Evolutionary conservation across 2,113 vertebrate species (phyloP).

Genomic region (Spheniscus mendiculus): DNA sequence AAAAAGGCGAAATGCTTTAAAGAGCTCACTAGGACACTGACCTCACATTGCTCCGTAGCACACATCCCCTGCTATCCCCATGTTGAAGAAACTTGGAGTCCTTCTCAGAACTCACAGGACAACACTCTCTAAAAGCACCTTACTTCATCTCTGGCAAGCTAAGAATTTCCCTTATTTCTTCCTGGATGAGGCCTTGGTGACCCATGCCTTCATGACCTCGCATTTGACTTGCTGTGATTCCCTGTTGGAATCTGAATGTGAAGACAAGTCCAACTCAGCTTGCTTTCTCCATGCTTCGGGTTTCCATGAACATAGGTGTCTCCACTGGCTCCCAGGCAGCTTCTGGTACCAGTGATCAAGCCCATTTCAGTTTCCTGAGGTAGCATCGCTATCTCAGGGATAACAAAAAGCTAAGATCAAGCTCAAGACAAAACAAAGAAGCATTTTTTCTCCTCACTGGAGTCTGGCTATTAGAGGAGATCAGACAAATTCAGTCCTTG

Average conservation of each 20-base stretch:
- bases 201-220: neutral
- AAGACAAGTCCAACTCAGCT: neutral
- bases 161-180: neutral
- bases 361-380: neutral
- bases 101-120: neutral
- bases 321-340: neutral
- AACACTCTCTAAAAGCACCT: neutral
- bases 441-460: neutral
- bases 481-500: neutral
- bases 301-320: neutral
- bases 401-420: neutral
- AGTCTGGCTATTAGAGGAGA: neutral
- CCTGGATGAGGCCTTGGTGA: neutral
- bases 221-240: neutral
- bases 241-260: neutral
- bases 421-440: neutral
- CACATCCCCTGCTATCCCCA: fast-evolving
- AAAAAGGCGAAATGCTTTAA: neutral
- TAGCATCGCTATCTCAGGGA: neutral
- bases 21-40: neutral
- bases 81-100: neutral
- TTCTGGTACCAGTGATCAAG: neutral
- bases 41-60: neutral
- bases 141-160: neutral
- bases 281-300: neutral